Evolutionary conservation across 2,888 invertebrate genomes (phyloP), one percentile per base, ranked within the genome.

Genomic region (Amblyteles armatorius): DNA sequence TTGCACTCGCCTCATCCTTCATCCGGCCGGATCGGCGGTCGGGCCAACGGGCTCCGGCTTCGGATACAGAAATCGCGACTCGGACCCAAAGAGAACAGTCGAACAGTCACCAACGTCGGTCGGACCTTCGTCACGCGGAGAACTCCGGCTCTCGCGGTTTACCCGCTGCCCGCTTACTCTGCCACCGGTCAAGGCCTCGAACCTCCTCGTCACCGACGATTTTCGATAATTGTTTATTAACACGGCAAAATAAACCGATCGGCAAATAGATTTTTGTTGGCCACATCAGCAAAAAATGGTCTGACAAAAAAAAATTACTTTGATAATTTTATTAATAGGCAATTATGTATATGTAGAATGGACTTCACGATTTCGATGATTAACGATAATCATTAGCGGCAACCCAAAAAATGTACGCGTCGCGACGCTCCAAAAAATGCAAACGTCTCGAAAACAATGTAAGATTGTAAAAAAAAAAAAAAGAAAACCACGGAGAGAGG

Each of bases 111-210:
- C 57, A 26, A 3, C 60, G 60, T 22, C 67, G 50, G 55, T 78
- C 77, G 36, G 78, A 73, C 82, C 77, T 73, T 78, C 78, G 77
- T 82, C 82, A 78, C 77, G 77, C 77, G 57, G 78, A 71, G 72
- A 19, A 78, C 55, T 55, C 63, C 63, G 63, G 65, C 73, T 82
- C 82, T 82, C 72, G 82, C 36, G 72, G 82, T 78, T 44, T 82
- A 72, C 67, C 67, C 78, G 78, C 68, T 69, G 67, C 40, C 63
- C 65, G 74, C 60, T 69, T 50, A 13, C 33, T 60, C 60, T 57
- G 57, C 73, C 73, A 81, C 44, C 60, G 16, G 36, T 82, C 82
- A 82, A 82, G 78, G 82, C 60, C 55, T 44, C 26, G 33, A 50
- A 57, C 19, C 36, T 48, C 50, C 60, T 36, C 73, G 73, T 67